Percentiles rank a stretch among this genome's conserved stretches.
These are phyloP conservation scores for Campylomormyrus numenius DNA, from an alignment of 2,113 vertebrate genomes.

Conservation along the genomic window DNA sequence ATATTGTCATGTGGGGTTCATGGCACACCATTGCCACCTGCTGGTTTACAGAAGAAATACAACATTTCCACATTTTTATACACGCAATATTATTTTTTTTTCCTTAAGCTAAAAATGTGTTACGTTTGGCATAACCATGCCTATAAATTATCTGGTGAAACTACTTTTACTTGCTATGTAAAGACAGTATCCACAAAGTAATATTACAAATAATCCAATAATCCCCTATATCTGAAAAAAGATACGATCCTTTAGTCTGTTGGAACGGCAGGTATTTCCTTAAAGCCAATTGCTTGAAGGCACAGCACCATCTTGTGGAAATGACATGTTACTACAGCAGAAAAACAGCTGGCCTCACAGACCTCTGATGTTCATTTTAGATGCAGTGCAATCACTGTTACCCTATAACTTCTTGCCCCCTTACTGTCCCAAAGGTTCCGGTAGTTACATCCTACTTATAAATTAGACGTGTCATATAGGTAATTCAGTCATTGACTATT, in stretches of 20 bases:
- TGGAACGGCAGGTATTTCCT: background rate
- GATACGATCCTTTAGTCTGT: background rate
- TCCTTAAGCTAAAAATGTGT: background rate
- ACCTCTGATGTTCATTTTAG: background rate
- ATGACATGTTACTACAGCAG: background rate
- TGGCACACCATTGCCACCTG: conserved; percentile 1
- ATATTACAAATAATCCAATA: background rate
- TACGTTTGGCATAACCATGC: background rate
- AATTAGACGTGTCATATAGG: background rate
- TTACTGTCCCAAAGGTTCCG: background rate
- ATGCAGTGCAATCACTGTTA: background rate
- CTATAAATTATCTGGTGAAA: background rate
- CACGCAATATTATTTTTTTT: background rate
- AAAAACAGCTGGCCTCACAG: background rate
- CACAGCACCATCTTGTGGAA: background rate
- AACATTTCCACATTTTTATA: background rate
- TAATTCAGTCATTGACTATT: background rate
- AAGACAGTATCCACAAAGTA: background rate
- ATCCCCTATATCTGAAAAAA: background rate
- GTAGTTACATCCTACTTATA: background rate
- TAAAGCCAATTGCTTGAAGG: background rate
- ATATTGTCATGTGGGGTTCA: background rate
- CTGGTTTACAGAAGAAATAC: background rate
- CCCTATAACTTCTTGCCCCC: background rate
- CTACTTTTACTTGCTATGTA: background rate